Evolutionary conservation across 2,113 vertebrate genomes (phyloP), one percentile per base, ranked within the genome.

Genomic region (Clinocottus analis): DNA sequence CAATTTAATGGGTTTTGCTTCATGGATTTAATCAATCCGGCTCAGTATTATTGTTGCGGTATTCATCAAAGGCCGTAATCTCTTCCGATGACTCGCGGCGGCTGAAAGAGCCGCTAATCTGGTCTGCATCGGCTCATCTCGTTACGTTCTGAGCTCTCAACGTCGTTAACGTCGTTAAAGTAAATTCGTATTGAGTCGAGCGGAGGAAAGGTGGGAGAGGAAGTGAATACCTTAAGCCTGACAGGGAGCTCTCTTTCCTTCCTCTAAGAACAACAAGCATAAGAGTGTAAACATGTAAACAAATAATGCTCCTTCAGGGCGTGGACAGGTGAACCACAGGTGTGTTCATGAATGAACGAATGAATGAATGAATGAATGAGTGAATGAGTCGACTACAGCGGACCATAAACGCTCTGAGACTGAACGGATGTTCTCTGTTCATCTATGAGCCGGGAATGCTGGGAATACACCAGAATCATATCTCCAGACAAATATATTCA

Each of bases 191-290:
- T 47, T 78, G 86, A 89, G 75, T 83, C 25, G 64, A 77, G 62
- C 75, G 69, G 85, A 68, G 85, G 66, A 81, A 59, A 58, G 41
- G 62, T 33, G 73, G 68, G 43, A 75, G 58, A 79, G 81, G 78
- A 56, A 80, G 14, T 25, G 66, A 74, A 81, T 88, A 90, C 91
- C 90, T 92, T 62, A 88, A 45, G 72, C 73, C 60, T 85, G 80
- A 90, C 63, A 49, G 75, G 89, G 84, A 76, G 85, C 58, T 67
- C 78, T 69, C 67, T 86, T 82, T 35, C 84, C 80, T 37, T 64
- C 76, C 69, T 91, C 92, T 93, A 93, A 4, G 84, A 82, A 93
- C 78, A 60, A 85, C 83, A 93, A 91, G 80, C 80, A 83, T 33
- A 84, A 17, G n/a, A 29, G 53, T 70, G 67, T 47, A n/a, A 56